These are phyloP conservation scores for Dreissena polymorpha DNA, from an alignment of 1,140 invertebrate genomes.

Conservation along the genomic window DNA sequence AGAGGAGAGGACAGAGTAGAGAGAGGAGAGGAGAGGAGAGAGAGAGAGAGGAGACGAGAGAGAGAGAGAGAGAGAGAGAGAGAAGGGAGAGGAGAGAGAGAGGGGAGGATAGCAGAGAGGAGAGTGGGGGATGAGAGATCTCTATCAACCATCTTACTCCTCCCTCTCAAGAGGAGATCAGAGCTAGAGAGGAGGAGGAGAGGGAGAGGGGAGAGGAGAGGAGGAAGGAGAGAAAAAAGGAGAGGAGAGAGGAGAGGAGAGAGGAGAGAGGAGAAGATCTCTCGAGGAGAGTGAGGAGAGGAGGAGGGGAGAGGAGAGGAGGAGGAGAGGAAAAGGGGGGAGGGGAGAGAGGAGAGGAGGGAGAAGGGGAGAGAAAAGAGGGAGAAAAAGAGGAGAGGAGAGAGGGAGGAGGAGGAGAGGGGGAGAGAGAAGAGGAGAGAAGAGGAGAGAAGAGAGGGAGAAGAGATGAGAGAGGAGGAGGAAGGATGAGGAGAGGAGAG, in stretches of 20 bases:
- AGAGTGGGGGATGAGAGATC: slow-evolving; percentile 1
- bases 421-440: neutral
- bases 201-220: neutral
- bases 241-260: too few relatives aligned
- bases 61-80: neutral
- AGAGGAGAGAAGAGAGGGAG: neutral
- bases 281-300: too few relatives aligned
- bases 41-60: neutral
- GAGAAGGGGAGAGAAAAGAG: neutral
- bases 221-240: slow-evolving; percentile 2
- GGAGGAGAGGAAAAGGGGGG: neutral
- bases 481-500: neutral
- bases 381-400: neutral
- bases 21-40: neutral
- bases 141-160: too few relatives aligned
- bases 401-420: neutral
- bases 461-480: neutral
- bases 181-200: neutral
- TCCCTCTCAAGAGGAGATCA: too few relatives aligned
- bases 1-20: neutral
- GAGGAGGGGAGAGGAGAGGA: too few relatives aligned
- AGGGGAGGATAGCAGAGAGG: too few relatives aligned
- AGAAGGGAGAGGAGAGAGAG: too few relatives aligned
- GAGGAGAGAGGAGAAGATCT: too few relatives aligned
- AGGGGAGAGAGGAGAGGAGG: neutral